Evolutionary conservation across 2,113 vertebrate genomes (phyloP), one percentile per base, ranked within the genome.

Genomic region (Nesogale talazaci): DNA sequence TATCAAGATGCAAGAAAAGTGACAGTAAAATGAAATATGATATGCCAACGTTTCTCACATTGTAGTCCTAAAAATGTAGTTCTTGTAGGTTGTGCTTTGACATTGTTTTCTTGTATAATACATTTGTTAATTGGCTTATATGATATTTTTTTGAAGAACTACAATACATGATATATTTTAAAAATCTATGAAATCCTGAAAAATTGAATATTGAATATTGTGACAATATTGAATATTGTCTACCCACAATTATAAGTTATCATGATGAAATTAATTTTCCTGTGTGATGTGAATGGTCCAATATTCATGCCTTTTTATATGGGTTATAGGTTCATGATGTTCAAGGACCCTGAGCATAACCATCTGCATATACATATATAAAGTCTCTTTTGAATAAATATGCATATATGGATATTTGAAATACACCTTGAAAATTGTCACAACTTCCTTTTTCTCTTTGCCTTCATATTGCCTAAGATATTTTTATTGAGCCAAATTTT

Each of bases 11-110:
- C 27, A 25, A 67, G 11, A 25, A 1, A 95, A 92, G 69, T 86
- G 12, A 89, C 65, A 70, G 5, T 57, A 83, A 90, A 82, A 80
- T 85, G 46, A 92, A 95, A 69, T 27, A 56, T 74, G 70, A 3
- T 69, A 84, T 72, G 87, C 91, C 6, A 74, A 8, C 10, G 82
- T 95, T 94, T 94, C 31, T 95, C 59, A 76, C 76, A 83, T 2
- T 42, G 16, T 65, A 63, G 79, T 88, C 22, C 52, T 76, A 91
- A 88, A 83, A 3, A 3, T 20, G 17, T 87, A 57, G 6, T 42
- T 83, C 40, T 89, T 95, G 20, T 52, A 89, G 91, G 29, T 31
- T 83, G 29, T 56, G 3, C 27, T 88, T 94, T 38, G 67, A 90
- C 78, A 90, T 29, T 3, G 29, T 15, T 59, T 67, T 67, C n/a